Percentiles rank a stretch among this genome's conserved stretches.
Conservation (phyloP, 2,797 vertebrate species). For the Prionace glauca region DNA sequence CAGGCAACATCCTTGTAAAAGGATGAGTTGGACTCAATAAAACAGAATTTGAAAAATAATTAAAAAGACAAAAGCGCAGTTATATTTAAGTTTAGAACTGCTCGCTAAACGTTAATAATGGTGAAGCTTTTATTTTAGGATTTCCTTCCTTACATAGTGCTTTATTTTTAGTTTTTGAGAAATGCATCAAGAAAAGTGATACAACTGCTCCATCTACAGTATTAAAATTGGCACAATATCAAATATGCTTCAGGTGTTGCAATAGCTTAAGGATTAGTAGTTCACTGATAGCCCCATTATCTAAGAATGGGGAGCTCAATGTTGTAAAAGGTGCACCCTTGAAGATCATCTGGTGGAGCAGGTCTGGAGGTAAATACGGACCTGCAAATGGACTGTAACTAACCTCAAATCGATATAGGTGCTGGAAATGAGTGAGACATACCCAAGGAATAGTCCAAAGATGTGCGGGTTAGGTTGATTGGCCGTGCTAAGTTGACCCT, state of each 20-base stretch:
- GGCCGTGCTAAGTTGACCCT: too few relatives aligned
- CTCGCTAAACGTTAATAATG: not conserved
- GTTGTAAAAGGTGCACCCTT: not conserved
- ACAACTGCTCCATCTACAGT: too few relatives aligned
- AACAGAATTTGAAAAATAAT: not conserved
- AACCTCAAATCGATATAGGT: not conserved
- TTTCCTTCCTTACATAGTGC: not conserved
- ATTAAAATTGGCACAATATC: too few relatives aligned
- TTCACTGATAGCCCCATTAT: too few relatives aligned
- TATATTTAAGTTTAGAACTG: not conserved
- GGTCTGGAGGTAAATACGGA: not conserved
- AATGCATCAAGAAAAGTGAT: not conserved
- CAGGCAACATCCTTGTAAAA: too few relatives aligned
- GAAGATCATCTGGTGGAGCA: not conserved
- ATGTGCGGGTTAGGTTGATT: too few relatives aligned
- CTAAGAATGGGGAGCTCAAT: not conserved
- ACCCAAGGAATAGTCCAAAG: too few relatives aligned
- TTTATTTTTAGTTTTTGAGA: not conserved
- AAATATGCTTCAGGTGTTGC: too few relatives aligned
- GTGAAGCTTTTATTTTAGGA: not conserved
- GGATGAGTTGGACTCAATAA: not conserved
- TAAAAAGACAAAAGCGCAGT: not conserved
- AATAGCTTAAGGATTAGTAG: too few relatives aligned
- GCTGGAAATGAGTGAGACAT: not conserved
- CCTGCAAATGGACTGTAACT: not conserved